These are phyloP conservation scores for Hemibagrus guttatus DNA, from an alignment of 2,797 vertebrate species.

Conservation along the genomic window DNA sequence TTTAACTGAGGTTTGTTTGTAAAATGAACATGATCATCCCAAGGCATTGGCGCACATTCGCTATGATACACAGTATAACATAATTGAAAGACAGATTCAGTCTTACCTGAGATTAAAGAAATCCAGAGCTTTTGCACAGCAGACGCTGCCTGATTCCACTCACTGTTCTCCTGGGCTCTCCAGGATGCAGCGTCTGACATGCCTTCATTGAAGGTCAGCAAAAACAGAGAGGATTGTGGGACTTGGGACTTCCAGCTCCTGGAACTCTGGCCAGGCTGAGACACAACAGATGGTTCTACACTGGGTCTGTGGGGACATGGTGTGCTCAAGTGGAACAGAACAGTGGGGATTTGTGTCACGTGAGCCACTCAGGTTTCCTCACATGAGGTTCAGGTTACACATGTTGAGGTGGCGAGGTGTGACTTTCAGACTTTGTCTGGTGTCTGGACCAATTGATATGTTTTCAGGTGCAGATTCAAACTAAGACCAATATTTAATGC, in stretches of 20 bases:
- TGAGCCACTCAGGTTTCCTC: constrained; percentile 63
- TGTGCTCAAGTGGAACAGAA: constrained; percentile 49
- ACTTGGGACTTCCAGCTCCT: constrained; percentile 18
- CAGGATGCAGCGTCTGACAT: constrained; percentile 72
- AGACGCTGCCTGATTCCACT: constrained; percentile 52
- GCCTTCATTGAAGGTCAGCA: constrained; percentile 62
- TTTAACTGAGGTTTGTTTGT: too few relatives aligned
- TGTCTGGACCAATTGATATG: constrained; percentile 62
- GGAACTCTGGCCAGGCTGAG: neutral
- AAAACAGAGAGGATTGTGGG: constrained; percentile 43
- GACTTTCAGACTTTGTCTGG: constrained; percentile 69
- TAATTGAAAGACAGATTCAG: neutral
- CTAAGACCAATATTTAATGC: neutral
- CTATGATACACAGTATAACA: neutral
- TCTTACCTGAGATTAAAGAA: constrained; percentile 76
- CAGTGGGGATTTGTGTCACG: constrained; percentile 42
- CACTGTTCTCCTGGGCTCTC: constrained; percentile 62
- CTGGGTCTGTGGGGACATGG: constrained; percentile 40
- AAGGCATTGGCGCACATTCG: neutral
- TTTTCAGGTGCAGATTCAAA: constrained; percentile 42
- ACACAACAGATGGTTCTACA: constrained; percentile 15
- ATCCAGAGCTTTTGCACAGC: constrained; percentile 74
- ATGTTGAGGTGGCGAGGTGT: constrained; percentile 64
- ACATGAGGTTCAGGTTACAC: constrained; percentile 58
- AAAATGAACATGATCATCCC: neutral